Percentiles rank a stretch among this genome's conserved stretches.
phyloP scores from a whole-genome alignment of 2,113 vertebrate species.

The Muntiacus reevesi region DNA sequence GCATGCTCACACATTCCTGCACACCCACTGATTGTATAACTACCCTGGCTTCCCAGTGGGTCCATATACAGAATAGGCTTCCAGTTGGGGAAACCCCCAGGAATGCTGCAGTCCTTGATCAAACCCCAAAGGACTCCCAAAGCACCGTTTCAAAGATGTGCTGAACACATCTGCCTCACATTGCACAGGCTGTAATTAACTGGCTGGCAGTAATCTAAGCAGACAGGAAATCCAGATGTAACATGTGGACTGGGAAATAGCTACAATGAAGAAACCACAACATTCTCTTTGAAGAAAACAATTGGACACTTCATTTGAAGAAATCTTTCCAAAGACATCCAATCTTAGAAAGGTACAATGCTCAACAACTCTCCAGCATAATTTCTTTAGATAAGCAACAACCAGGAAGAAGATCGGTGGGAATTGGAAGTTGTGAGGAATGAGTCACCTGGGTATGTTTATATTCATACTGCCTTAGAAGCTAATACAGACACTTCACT shows the following conservation, averaged over 20 bases:
- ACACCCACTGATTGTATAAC: neutral
- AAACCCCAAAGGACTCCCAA: neutral
- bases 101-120: neutral
- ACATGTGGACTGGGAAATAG: neutral
- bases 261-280: neutral
- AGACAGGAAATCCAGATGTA: slow-evolving; percentile 6
- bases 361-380: neutral
- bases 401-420: neutral
- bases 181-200: neutral
- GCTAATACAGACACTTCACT: neutral
- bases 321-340: neutral
- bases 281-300: neutral
- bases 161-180: slow-evolving; percentile 1
- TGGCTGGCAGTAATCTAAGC: neutral
- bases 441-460: neutral
- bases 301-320: neutral
- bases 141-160: neutral
- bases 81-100: neutral
- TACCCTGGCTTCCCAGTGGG: neutral
- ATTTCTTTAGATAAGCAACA: neutral
- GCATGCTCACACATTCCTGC: fast-evolving
- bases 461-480: neutral
- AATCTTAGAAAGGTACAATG: neutral
- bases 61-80: neutral
- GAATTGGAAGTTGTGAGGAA: neutral